Evolutionary conservation across 2,113 vertebrate genomes (phyloP), one percentile per base, ranked within the genome.

Genomic region (Callocephalon fimbriatum): DNA sequence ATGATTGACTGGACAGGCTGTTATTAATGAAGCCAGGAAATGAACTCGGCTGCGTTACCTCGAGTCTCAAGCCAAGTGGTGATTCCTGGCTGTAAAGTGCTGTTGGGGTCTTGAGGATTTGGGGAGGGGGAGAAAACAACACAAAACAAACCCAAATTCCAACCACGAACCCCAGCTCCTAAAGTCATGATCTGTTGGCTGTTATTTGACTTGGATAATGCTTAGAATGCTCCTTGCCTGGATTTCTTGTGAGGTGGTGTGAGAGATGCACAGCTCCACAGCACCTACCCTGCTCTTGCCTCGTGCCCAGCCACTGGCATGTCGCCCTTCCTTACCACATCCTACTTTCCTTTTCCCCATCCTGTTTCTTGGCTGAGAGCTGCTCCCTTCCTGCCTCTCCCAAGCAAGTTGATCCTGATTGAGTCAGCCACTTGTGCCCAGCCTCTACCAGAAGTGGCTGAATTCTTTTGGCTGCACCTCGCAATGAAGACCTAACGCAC

Each of bases 1-100:
- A 3, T 2, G 25, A 23, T 8, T 42, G 50, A 15, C 7, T 11
- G 10, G 22, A 29, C 27, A 8, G 0, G 2, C 26, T 47, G 0
- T 11, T 65, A 9, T 4, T 72, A 45, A 29, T 6, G 10, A 50
- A 79, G 61, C 12, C 62, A 54, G 58, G 32, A 31, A 26, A 12
- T 32, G 31, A 45, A 12, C 29, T 51, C 6, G 0, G 22, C 78
- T 67, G 62, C 19, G 1, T 17, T 66, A 44, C 48, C 40, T 12
- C 6, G 15, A 54, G 38, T 20, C 12, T 32, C 1, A 17, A 45
- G 53, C 35, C 59, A 1, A 5, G 27, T 2, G 53, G 16, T 16
- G 17, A 29, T 31, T 80, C 84, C 31, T 45, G 91, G 10, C 59
- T 59, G 6, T 48, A 48, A 77, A n/a, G 31, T 27, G 29, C 50